These are phyloP conservation scores for Formica aserva DNA, from an alignment of 2,888 invertebrate species.

Conservation along the genomic window DNA sequence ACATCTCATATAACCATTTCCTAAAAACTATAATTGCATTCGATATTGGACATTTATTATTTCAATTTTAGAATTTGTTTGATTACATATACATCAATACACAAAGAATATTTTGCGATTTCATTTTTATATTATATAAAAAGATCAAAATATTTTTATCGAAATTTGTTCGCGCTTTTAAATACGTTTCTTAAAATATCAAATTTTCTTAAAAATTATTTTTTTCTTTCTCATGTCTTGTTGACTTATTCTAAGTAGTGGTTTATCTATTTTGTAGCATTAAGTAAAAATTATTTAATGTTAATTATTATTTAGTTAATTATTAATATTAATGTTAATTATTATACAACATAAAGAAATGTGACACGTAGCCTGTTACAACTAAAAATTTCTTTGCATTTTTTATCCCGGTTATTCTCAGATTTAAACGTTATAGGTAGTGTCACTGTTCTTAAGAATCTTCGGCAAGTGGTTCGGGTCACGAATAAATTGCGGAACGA, in stretches of 20 bases:
- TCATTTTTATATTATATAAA: neutral
- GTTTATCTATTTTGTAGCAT: neutral
- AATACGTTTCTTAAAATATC: neutral
- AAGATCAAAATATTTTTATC: neutral
- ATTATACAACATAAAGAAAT: neutral
- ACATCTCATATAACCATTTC: constrained; percentile 2
- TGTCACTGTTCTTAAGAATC: constrained; percentile 29
- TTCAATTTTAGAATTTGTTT: neutral
- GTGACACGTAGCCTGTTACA: neutral
- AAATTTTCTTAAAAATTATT: neutral
- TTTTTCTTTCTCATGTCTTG: neutral
- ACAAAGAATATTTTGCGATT: neutral
- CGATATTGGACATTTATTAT: constrained; percentile 12
- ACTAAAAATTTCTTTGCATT: constrained; percentile 12
- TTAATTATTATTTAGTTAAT: neutral
- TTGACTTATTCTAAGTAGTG: neutral
- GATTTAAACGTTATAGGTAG: neutral
- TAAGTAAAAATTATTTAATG: neutral
- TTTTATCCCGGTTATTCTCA: neutral
- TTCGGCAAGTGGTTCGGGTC: constrained; percentile 23
- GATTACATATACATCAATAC: neutral
- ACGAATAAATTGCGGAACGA: constrained; percentile 38
- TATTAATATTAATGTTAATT: neutral
- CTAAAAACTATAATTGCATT: neutral
- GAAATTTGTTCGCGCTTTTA: neutral